Evolutionary conservation across 1,140 invertebrate species (phyloP), one percentile per base, ranked within the genome.

Genomic region (Cotesia chilonis): DNA sequence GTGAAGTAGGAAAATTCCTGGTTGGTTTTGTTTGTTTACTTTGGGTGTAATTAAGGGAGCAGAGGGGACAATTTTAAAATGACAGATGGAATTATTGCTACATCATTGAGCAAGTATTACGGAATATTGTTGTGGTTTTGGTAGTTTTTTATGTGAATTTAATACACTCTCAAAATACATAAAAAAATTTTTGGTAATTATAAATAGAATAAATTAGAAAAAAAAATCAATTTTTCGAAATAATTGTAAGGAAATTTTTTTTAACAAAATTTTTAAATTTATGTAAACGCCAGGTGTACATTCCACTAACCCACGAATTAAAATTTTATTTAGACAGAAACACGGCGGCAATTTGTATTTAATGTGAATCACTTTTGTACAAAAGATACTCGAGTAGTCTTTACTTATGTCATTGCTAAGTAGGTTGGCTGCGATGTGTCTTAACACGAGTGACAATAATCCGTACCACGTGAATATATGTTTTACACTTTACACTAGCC

Each of bases 351-450:
- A 65, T 65, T 65, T 65, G 63, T 65, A 65, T 51, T 51, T 6
- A 38, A 51, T 65, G 51, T 65, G 37, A 20, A 51, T 65, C n/a
- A 47, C 36, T n/a, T 37, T 61, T 61, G 12, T 61, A 47, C 60
- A 7, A 47, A 10, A 47, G 41, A 47, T 47, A 47, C n/a, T n/a
- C n/a, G 14, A 38, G 60, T 38, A 38, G 60, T 38, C 12, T 38
- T 37, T 38, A 37, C 60, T 65, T 38, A 17, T 65, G 63, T 65
- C 63, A 51, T 51, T 65, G 28, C 41, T 65, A 70, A 70, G 57
- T 70, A 70, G 68, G 68, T 61, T 70, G 68, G 68, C 68, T 55
- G 28, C 28, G 28, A 28, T 28, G 61, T 69, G 57, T 38, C 36
- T 69, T 70, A 70, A 59, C 57, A 35, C 37, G 3, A 51, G 28